Conservation (phyloP, 2,797 vertebrate species). For the Valencia hispanica region DNA sequence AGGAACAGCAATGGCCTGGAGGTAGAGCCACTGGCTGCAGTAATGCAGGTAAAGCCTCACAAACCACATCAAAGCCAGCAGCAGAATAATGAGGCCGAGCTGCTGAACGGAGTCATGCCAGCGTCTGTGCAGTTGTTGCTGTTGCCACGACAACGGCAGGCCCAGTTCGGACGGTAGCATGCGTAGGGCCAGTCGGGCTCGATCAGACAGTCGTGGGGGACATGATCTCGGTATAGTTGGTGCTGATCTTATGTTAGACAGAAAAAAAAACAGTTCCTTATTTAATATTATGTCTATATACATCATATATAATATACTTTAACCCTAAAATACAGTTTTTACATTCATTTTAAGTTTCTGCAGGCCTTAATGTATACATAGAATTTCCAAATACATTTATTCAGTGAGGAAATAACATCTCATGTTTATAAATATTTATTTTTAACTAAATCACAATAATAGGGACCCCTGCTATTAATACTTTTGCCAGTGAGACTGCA, state of each 20-base stretch:
- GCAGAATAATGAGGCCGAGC: conserved; percentile 82
- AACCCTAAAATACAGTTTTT: neutral
- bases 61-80: conserved; percentile 90
- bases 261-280: neutral
- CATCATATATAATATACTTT: neutral
- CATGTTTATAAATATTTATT: neutral
- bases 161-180: conserved; percentile 84
- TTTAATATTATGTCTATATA: neutral
- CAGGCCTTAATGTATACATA: neutral
- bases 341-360: neutral
- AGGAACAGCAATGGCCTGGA: conserved; percentile 87
- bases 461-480: neutral
- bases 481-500: neutral
- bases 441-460: neutral
- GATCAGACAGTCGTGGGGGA: conserved; percentile 51
- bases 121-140: conserved; percentile 56
- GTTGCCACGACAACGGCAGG: conserved; percentile 67
- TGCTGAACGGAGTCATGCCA: conserved; percentile 69
- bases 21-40: conserved; percentile 94
- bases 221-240: conserved; percentile 19
- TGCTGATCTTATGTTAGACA: conserved; percentile 47
- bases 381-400: neutral
- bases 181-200: conserved; percentile 71
- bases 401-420: neutral
- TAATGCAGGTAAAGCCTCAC: conserved; percentile 94